Evolutionary conservation across 1,140 invertebrate genomes (phyloP), one percentile per base, ranked within the genome.

Genomic region (Eumeta japonica): DNA sequence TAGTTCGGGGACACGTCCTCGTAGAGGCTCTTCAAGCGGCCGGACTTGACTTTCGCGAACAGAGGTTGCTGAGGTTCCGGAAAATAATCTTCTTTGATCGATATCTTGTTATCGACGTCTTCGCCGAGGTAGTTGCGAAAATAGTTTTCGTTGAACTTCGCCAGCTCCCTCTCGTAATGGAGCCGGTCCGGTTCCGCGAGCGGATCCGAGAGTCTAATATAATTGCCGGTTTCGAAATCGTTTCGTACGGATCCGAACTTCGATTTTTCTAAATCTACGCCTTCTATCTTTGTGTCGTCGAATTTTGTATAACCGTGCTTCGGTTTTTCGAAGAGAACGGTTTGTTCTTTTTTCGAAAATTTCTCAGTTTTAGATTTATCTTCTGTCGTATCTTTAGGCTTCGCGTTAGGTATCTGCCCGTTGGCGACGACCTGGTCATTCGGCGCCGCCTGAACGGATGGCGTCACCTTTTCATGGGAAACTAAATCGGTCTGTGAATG

Each of bases 31-130:
- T 55, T 62, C 45, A 60, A 37, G 19, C 59, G 48, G 0, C 60
- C 63, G 5, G 63, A 41, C 38, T 74, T 75, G 16, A 76, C 61
- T 51, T 74, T 77, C 2, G 73, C 54, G 37, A 76, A 75, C 24
- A 74, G 57, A 0, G 75, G 73, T 19, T 64, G 68, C 39, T 77
- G 73, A 10, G 63, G 37, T 41, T 76, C 75, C 0, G 75, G 75
- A 12, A 77, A 50, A 41, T 75, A 76, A 17, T 75, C 57, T 37
- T 75, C 66, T 48, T 55, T 70, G 0, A 68, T 62, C 1, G 60
- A 45, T 13, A 64, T 27, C 17, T 54, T 50, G 9, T 59, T 50
- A 14, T 52, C 52, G 35, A 60, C 54, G 16, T 47, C 55, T 3
- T 66, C 62, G 12, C 12, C 33, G 14, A 68, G 48, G 39, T 59